Conservation (phyloP, 2,888 invertebrate species). For the Catotricha subobsoleta region DNA sequence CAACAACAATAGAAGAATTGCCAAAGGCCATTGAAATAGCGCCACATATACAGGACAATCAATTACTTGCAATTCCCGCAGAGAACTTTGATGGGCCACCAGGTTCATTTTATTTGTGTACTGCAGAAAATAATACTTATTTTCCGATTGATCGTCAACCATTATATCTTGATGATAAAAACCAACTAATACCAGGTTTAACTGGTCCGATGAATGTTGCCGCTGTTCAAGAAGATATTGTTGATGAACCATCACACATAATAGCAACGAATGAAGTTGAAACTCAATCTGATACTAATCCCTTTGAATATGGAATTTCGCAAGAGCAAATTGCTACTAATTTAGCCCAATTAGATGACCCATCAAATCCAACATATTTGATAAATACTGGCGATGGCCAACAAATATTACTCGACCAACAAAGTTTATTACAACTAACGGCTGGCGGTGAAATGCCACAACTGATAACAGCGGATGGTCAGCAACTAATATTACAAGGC, state of each 20-base stretch:
- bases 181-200: slow-evolving; percentile 19
- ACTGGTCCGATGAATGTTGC: slow-evolving; percentile 6
- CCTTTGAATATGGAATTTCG: background rate
- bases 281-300: too few species aligned
- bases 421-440: slow-evolving; percentile 9
- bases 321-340: background rate
- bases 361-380: slow-evolving; percentile 7
- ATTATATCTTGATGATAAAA: slow-evolving; percentile 20
- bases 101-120: slow-evolving; percentile 53
- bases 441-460: slow-evolving; percentile 12
- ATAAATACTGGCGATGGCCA: slow-evolving; percentile 10
- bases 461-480: slow-evolving; percentile 20
- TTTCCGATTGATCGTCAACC: slow-evolving; percentile 49
- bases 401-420: slow-evolving; percentile 9
- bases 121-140: slow-evolving; percentile 49
- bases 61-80: slow-evolving; percentile 48
- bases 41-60: slow-evolving; percentile 12
- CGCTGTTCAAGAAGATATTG: slow-evolving; percentile 7
- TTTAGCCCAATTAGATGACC: background rate
- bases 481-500: slow-evolving; percentile 17
- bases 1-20: background rate
- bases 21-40: background rate
- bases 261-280: background rate
- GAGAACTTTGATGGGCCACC: slow-evolving; percentile 53
- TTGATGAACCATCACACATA: background rate